Conservation (phyloP, 1,140 invertebrate genomes). For the Augochlora pura region DNA sequence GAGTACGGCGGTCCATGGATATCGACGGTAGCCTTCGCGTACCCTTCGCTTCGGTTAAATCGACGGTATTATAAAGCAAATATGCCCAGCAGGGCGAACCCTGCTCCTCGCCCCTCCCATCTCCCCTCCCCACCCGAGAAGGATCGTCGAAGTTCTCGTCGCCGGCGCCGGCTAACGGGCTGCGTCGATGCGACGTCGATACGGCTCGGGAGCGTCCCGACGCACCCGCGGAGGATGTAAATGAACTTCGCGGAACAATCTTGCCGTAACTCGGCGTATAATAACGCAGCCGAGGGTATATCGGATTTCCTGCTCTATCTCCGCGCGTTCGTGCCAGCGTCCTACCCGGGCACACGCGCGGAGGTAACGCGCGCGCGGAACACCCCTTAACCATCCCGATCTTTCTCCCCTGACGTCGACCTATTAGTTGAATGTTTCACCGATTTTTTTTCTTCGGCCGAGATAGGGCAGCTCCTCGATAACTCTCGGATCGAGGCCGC, state of each 20-base stretch:
- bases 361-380: background rate
- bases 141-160: background rate
- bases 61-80: too few species aligned
- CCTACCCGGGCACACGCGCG: background rate
- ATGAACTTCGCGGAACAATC: slow-evolving; percentile 69
- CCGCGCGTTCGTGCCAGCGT: slow-evolving; percentile 11
- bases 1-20: slow-evolving; percentile 18
- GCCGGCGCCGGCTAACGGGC: too few species aligned
- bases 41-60: background rate
- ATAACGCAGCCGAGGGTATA: slow-evolving; percentile 59
- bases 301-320: slow-evolving; percentile 45
- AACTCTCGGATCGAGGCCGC: slow-evolving; percentile 31
- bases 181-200: background rate
- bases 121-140: too few species aligned
- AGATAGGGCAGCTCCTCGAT: slow-evolving; percentile 40
- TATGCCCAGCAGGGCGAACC: too few species aligned
- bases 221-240: slow-evolving; percentile 51
- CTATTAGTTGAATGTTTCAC: slow-evolving; percentile 31
- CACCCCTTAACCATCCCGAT: slow-evolving; percentile 29
- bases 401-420: slow-evolving; percentile 27
- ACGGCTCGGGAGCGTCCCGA: background rate
- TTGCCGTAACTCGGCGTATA: slow-evolving; percentile 64
- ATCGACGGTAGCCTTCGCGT: too few species aligned
- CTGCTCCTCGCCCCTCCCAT: too few species aligned
- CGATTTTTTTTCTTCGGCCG: slow-evolving; percentile 28